phyloP scores from a whole-genome alignment of 2,113 vertebrate genomes.

The Sander vitreus region DNA sequence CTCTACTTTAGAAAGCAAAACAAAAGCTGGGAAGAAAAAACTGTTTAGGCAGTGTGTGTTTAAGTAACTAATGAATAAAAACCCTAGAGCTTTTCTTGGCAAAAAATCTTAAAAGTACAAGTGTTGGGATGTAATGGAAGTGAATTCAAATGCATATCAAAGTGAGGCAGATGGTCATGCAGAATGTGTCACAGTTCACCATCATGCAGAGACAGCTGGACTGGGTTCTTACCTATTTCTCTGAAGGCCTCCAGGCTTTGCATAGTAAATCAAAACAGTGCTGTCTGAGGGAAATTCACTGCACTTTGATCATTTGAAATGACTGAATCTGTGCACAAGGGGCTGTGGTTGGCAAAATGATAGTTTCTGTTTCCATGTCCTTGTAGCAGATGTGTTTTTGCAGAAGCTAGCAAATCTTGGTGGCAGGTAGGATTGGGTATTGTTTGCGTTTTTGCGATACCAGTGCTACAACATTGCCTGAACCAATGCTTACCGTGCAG shows the following conservation, averaged over 20 bases:
- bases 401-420: slow-evolving; percentile 25
- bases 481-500: too few species aligned
- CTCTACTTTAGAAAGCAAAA: neutral
- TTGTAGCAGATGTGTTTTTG: slow-evolving; percentile 30
- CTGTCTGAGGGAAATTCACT: slow-evolving; percentile 2
- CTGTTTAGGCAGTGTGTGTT: neutral
- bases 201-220: slow-evolving; percentile 2
- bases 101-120: neutral
- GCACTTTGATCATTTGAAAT: slow-evolving; percentile 30
- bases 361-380: neutral
- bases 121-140: neutral
- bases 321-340: neutral
- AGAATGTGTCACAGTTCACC: slow-evolving; percentile 18
- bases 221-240: slow-evolving; percentile 6
- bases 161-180: slow-evolving; percentile 11
- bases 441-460: too few species aligned
- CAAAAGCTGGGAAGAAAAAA: neutral
- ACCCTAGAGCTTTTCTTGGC: neutral
- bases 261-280: slow-evolving; percentile 12
- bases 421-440: neutral
- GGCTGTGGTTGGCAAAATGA: neutral
- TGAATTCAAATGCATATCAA: slow-evolving; percentile 4
- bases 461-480: too few species aligned
- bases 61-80: neutral
- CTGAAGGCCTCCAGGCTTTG: neutral